Evolutionary conservation across 2,888 invertebrate species (phyloP).

Genomic region (Unio pictorum): DNA sequence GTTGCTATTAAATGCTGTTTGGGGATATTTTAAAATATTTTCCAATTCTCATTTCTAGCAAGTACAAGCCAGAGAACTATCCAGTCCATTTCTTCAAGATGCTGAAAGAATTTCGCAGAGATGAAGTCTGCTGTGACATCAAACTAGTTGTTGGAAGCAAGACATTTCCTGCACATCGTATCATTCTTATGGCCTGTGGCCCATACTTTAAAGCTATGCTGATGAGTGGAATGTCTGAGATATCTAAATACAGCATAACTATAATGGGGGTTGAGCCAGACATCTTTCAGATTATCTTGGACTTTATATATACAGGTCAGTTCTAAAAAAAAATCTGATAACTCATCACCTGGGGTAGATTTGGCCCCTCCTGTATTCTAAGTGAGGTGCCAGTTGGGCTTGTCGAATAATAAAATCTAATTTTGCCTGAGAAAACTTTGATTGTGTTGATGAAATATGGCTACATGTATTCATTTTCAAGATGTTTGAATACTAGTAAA

Average conservation of each 20-base stretch:
- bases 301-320: conserved; percentile 89
- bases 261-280: conserved; percentile 78
- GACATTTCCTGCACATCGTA: conserved; percentile 80
- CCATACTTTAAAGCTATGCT: conserved; percentile 96
- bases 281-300: conserved; percentile 83
- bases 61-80: conserved; percentile 22
- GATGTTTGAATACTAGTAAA: too few relatives aligned
- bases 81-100: conserved; percentile 33
- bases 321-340: background rate
- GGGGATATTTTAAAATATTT: background rate
- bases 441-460: too few relatives aligned
- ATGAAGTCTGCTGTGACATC: conserved; percentile 51
- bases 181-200: conserved; percentile 89
- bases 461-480: too few relatives aligned
- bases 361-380: background rate
- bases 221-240: conserved; percentile 86
- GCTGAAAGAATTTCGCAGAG: conserved; percentile 33
- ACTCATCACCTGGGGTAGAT: background rate
- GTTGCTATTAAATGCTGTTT: too few relatives aligned
- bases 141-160: conserved; percentile 40
- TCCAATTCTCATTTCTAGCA: conserved; percentile 8
- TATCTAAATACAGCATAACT: conserved; percentile 84
- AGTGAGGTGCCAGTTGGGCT: background rate
- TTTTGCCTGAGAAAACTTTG: background rate
- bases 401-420: background rate